Conservation (phyloP, 2,797 vertebrate genomes). For the Nothura maculosa region DNA sequence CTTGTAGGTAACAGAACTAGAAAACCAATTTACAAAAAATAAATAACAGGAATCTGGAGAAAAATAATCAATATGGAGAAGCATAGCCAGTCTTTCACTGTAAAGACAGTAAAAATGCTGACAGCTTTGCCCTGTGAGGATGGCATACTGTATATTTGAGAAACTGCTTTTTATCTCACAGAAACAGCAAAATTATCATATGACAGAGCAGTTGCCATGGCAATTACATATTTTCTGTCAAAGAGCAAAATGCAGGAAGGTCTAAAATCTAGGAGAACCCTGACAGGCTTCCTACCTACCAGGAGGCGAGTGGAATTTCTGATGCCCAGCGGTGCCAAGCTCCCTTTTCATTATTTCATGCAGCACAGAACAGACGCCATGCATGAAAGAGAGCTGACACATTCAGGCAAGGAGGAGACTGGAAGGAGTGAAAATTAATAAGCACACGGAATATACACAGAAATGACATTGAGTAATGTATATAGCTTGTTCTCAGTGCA, state of each 20-base stretch:
- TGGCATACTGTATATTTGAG: slow-evolving; percentile 11
- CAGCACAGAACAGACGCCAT: not conserved
- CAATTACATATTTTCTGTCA: slow-evolving; percentile 58
- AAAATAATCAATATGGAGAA: not conserved
- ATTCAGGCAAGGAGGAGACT: not conserved
- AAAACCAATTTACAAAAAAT: not conserved
- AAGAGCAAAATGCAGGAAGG: slow-evolving; percentile 38
- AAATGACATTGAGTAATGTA: not conserved
- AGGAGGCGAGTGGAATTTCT: not conserved
- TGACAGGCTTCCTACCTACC: not conserved
- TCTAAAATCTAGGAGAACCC: slow-evolving; percentile 14
- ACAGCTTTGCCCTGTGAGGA: slow-evolving; percentile 29
- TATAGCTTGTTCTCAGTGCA: slow-evolving; percentile 5
- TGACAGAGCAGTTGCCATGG: slow-evolving; percentile 47
- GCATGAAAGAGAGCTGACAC: not conserved
- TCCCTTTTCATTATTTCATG: not conserved
- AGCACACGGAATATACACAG: not conserved
- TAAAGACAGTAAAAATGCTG: slow-evolving; percentile 27
- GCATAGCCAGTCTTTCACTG: not conserved
- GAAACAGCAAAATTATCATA: slow-evolving; percentile 52
- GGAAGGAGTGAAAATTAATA: slow-evolving; percentile 6
- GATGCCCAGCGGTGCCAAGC: not conserved
- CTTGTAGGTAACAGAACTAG: not conserved
- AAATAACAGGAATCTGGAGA: not conserved
- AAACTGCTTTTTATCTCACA: slow-evolving; percentile 41